A percentile compares a stretch with the other conserved stretches of the same genome.
Conservation (phyloP, 2,888 invertebrate species). For the Xestia xanthographa region DNA sequence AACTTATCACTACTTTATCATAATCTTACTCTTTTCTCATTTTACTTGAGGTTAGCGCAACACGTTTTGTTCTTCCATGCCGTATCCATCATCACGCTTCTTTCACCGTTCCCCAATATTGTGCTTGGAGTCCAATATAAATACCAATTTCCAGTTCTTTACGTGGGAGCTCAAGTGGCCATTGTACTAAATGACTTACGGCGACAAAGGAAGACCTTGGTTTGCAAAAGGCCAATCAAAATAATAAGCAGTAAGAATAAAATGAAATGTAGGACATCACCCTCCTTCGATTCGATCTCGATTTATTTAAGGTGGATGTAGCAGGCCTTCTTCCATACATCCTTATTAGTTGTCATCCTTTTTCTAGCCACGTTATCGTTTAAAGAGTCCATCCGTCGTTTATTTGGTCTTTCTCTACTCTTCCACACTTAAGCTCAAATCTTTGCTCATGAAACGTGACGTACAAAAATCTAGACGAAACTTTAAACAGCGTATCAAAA, state of each 20-base stretch:
- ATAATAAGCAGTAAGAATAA: background rate
- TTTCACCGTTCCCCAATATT: background rate
- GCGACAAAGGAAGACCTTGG: background rate
- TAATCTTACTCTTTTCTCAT: background rate
- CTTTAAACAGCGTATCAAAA: background rate
- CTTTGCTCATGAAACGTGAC: no score
- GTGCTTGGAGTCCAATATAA: background rate
- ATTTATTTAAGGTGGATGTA: background rate
- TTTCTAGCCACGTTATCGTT: background rate
- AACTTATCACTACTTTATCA: background rate
- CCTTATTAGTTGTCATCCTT: background rate
- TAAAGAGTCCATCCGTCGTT: background rate
- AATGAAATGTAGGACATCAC: background rate
- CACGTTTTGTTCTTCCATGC: background rate
- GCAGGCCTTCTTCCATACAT: background rate
- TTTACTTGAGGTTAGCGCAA: no score
- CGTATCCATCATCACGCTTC: background rate
- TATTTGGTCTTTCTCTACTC: background rate
- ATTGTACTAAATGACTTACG: background rate
- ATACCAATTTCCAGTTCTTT: slow-evolving; percentile 6
- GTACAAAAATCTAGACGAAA: background rate
- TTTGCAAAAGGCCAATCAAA: background rate
- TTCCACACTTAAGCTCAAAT: no score
- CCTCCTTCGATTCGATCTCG: background rate
- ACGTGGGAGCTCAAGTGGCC: no score